phyloP scores from a whole-genome alignment of 1,140 invertebrate species.

The Mylabris phalerata region DNA sequence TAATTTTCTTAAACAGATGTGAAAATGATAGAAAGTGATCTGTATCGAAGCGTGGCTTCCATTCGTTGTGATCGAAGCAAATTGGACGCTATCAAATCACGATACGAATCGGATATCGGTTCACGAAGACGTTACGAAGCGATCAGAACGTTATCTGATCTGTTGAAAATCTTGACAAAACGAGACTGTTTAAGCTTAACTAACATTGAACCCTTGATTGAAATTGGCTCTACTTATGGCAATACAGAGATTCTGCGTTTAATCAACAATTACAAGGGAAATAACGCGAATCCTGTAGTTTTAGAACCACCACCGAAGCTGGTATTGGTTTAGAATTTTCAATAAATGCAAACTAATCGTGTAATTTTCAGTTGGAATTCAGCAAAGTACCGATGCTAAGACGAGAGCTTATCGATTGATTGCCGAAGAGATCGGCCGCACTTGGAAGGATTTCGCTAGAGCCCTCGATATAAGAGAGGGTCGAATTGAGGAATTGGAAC shows the following conservation, averaged over 20 bases:
- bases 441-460: slow-evolving; percentile 25
- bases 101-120: slow-evolving; percentile 16
- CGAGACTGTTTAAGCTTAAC: slow-evolving; percentile 9
- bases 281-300: background rate
- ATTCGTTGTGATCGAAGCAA: background rate
- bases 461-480: slow-evolving; percentile 19
- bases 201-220: slow-evolving; percentile 3
- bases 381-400: background rate
- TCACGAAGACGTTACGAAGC: slow-evolving; percentile 15
- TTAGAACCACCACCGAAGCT: background rate
- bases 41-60: background rate
- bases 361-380: background rate
- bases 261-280: background rate
- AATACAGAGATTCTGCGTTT: background rate
- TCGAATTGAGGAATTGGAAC: slow-evolving; percentile 19
- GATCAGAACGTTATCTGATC: slow-evolving; percentile 2
- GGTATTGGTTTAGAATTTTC: background rate
- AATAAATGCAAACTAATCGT: background rate
- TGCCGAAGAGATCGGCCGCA: slow-evolving; percentile 16
- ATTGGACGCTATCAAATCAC: slow-evolving; percentile 8
- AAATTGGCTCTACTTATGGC: background rate
- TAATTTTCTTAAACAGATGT: too few species aligned
- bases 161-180: slow-evolving; percentile 21
- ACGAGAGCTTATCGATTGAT: slow-evolving; percentile 12
- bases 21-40: too few species aligned